phyloP scores from a whole-genome alignment of 2,888 invertebrate genomes.

The Parnassius mnemosyne region DNA sequence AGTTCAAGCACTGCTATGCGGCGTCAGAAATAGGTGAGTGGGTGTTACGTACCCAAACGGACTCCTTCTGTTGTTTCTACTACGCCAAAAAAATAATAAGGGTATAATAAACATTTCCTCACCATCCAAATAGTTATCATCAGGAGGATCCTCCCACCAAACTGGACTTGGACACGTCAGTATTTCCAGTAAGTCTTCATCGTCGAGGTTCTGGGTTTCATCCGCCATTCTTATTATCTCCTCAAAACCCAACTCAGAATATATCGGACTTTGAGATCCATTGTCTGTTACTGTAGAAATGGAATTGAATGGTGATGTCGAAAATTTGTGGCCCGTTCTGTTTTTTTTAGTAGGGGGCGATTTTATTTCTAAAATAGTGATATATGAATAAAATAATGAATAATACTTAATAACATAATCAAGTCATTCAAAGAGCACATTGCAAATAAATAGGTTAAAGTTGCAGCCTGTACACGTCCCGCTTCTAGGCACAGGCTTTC shows the following conservation, averaged over 20 bases:
- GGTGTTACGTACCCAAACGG: no score
- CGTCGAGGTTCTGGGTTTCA: conserved; percentile 47
- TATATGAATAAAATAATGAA: no score
- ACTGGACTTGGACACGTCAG: conserved; percentile 71
- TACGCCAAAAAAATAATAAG: no score
- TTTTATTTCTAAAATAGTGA: conserved; percentile 17
- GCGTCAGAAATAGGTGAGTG: no score
- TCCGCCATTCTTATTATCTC: conserved; percentile 53
- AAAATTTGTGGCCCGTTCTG: conserved; percentile 5
- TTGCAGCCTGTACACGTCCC: no score
- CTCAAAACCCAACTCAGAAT: conserved; percentile 40
- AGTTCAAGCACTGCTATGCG: no score
- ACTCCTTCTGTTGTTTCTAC: no score
- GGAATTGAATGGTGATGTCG: neutral
- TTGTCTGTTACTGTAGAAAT: neutral
- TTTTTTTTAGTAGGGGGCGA: conserved; percentile 21
- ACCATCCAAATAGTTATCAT: conserved; percentile 36
- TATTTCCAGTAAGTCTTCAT: conserved; percentile 67
- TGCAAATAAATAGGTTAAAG: no score
- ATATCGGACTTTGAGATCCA: conserved; percentile 6
- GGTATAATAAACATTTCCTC: neutral
- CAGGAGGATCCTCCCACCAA: conserved; percentile 68
- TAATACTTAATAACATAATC: no score
- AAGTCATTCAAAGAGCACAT: no score
- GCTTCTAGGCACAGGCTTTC: no score